These are phyloP conservation scores for Cyanoramphus novaezelandiae DNA, from an alignment of 2,113 vertebrate species.

Conservation along the genomic window DNA sequence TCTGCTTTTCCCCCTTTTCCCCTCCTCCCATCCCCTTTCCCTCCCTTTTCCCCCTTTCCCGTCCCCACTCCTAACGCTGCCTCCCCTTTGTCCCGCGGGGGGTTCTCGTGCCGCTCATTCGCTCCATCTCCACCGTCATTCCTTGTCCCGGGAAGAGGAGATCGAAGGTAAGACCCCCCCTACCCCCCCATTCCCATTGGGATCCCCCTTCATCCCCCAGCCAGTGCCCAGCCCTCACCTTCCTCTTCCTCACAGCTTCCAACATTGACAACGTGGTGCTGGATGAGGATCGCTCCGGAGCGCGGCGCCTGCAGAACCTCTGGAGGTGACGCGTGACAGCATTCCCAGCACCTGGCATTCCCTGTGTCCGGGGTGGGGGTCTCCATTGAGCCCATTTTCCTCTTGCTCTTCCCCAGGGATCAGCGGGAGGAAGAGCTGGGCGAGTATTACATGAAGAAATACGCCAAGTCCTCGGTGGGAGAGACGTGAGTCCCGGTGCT, in stretches of 20 bases:
- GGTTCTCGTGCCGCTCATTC: neutral
- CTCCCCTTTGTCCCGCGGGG: too few relatives aligned
- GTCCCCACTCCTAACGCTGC: too few relatives aligned
- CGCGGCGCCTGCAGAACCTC: neutral
- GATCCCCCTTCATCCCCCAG: too few relatives aligned
- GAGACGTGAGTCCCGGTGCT: neutral
- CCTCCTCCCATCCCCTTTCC: too few relatives aligned
- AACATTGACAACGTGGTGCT: neutral
- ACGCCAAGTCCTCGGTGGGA: neutral
- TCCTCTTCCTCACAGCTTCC: neutral
- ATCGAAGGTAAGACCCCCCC: neutral
- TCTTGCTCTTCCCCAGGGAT: neutral
- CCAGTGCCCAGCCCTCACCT: neutral
- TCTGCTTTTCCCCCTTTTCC: too few relatives aligned
- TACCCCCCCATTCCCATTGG: neutral
- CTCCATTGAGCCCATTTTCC: neutral
- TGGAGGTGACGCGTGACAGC: neutral
- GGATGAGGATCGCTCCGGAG: neutral
- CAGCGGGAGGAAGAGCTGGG: neutral
- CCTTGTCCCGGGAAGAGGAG: neutral
- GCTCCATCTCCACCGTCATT: neutral
- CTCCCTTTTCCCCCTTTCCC: too few relatives aligned
- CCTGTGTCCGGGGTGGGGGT: too few relatives aligned
- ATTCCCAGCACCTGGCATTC: too few relatives aligned
- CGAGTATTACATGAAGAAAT: neutral